A percentile compares a stretch with the other conserved stretches of the same genome.
These are phyloP conservation scores for Philonicus albiceps DNA, from an alignment of 2,888 invertebrate genomes.

Conservation along the genomic window DNA sequence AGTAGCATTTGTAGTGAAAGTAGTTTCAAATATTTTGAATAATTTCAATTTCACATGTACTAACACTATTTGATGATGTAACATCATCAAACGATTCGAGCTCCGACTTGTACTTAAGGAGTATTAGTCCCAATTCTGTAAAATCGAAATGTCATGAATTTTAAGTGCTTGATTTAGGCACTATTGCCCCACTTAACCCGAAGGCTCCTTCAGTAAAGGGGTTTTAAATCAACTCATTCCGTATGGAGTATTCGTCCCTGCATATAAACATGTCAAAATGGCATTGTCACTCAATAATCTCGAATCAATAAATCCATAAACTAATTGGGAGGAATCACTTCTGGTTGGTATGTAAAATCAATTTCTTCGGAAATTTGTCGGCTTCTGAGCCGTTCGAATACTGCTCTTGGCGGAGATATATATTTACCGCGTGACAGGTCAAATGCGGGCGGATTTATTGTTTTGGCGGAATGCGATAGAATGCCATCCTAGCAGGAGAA, in stretches of 20 bases:
- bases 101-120: not conserved
- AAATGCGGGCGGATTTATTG: constrained; percentile 7
- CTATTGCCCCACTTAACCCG: not conserved
- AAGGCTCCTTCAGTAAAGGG: not conserved
- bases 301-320: constrained; percentile 32
- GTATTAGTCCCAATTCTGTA: not conserved
- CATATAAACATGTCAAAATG: not conserved
- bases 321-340: constrained; percentile 16
- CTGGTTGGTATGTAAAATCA: constrained; percentile 1
- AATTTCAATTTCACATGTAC: too few species aligned
- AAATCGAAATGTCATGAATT: not conserved
- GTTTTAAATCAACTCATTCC: not conserved
- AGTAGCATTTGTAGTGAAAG: too few species aligned
- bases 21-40: too few species aligned
- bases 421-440: not conserved
- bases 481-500: not conserved
- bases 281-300: not conserved
- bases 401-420: not conserved
- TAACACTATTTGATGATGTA: too few species aligned
- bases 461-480: not conserved
- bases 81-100: too few species aligned
- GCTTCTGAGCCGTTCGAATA: not conserved
- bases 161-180: not conserved
- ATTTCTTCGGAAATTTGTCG: not conserved
- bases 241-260: not conserved